Evolutionary conservation across 1,140 invertebrate species (phyloP), one percentile per base, ranked within the genome.

Genomic region (Amyelois transitella): DNA sequence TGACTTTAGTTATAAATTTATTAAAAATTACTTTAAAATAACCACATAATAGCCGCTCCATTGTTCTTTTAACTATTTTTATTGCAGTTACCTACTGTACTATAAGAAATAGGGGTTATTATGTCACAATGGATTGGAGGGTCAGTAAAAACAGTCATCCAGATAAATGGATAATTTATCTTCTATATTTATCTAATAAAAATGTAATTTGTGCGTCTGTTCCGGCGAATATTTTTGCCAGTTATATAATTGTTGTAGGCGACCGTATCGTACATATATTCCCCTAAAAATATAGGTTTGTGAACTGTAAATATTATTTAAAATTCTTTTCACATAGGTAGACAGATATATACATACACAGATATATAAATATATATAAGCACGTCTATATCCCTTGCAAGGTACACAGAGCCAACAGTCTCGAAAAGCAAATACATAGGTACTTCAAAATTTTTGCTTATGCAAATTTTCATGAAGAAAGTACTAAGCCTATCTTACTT

Each of bases 21-120:
- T 38, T n/a, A 38, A 38, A 38, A 38, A 38, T 14, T 12, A 38
- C n/a, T 4, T 12, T 14, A 38, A 38, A 38, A 38, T 38, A 38
- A 38, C n/a, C 5, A 14, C 12, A 38, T 14, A 25, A 28, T 20
- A 38, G 18, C 68, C 47, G 59, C 77, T 81, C 78, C 45, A 75
- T 47, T 32, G 59, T 53, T 79, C n/a, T 69, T 64, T 53, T n/a
- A 47, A 44, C 49, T 61, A 53, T 75, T 77, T 81, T 81, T 76
- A 81, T 73, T 66, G 69, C 71, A 77, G 76, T 43, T 43, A n/a
- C n/a, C n/a, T n/a, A 43, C 60, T 51, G 51, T 60, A 60, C 54
- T 55, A 53, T 62, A 55, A 38, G 45, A 24, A 43, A 18, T 51
- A 53, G 43, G 51, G 17, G 44, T 18, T n/a, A 22, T 54, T 45